Evolutionary conservation across 1,140 invertebrate species (phyloP), one percentile per base, ranked within the genome.

Genomic region (Bombus sibiricus): DNA sequence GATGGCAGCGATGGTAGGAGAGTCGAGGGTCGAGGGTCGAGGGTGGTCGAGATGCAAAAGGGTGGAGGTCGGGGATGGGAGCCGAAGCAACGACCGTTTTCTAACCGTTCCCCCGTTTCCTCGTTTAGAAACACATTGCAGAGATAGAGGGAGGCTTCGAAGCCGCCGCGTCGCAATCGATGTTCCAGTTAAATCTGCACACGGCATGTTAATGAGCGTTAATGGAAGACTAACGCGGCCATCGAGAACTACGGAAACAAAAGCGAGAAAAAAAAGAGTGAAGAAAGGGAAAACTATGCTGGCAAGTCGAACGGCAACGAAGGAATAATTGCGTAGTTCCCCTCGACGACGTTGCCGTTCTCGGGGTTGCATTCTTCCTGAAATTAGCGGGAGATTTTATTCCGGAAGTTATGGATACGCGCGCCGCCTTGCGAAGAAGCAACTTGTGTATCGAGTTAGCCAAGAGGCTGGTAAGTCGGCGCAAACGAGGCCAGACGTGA

Each of bases 121-220:
- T 37, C 76, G 83, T 71, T 72, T 72, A n/a, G 57, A 53, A 78
- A 62, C 59, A n/a, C 28, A 39, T 57, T 43, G 34, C 18, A 37
- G 62, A 80, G 41, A 80, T 28, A 68, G 64, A 39, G 74, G 28
- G 74, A 28, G 47, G 74, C 22, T 53, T 78, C 59, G 66, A 13
- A 25, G 39, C 15, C 43, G 28, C 28, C 28, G n/a, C 32, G 39
- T 59, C 43, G 41, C 22, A 72, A 85, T 85, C 83, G 62, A 78
- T 53, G 83, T 69, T 87, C 77, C 69, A 84, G 80, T 86, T 88
- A 89, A 89, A 89, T 82, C 57, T 76, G 76, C 69, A 79, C 71
- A 39, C 73, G 68, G 75, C 83, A 88, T 89, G 88, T 89, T 89
- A 89, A 89, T 86, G 87, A 89, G 37, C 87, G 83, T 89, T 89